phyloP scores from a whole-genome alignment of 2,888 invertebrate species.

The Aphodius sticticus region DNA sequence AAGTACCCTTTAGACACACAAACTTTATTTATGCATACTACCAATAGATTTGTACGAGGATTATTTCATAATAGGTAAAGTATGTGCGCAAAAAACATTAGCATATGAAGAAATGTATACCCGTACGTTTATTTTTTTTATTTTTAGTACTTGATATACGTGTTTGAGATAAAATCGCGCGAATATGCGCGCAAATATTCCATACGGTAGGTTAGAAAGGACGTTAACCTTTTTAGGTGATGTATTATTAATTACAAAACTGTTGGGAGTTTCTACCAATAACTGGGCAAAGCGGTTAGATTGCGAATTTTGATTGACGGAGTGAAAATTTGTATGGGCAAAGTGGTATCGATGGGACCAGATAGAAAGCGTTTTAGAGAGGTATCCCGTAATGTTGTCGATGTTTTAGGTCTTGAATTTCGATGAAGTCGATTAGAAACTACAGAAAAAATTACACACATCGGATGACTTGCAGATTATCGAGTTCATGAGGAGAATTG shows the following conservation, averaged over 20 bases:
- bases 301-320: background rate
- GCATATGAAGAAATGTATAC: background rate
- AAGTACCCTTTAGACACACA: background rate
- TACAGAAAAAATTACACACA: background rate
- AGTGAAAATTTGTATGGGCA: background rate
- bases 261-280: background rate
- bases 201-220: background rate
- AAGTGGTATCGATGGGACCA: background rate
- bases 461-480: background rate
- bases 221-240: background rate
- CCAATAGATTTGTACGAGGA: background rate
- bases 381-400: background rate
- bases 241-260: background rate
- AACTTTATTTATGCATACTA: background rate
- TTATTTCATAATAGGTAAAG: background rate
- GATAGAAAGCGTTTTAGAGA: conserved; percentile 4
- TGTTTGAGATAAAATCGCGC: background rate
- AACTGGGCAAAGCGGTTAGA: background rate
- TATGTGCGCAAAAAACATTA: background rate
- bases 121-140: background rate
- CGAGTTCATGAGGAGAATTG: background rate
- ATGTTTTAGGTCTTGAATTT: background rate
- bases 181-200: background rate
- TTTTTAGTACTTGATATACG: background rate
- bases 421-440: background rate